These are phyloP conservation scores for Hermaeophaga mercurialis DNA, from an alignment of 2,888 invertebrate genomes.

Conservation along the genomic window DNA sequence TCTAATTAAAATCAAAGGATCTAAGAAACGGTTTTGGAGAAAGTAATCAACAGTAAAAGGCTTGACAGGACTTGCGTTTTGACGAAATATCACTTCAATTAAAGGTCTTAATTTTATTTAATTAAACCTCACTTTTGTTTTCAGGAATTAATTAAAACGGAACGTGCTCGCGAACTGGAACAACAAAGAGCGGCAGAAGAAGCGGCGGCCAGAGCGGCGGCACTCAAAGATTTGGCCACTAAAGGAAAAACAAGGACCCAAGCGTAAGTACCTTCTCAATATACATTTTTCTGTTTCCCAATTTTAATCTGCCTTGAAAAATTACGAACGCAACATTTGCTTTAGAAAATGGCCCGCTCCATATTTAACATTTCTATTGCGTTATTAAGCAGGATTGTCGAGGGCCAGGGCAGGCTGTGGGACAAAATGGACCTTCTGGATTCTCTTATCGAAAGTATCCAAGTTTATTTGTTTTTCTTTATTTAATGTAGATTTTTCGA, in stretches of 20 bases:
- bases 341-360: too few relatives aligned
- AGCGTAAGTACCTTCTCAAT: slow-evolving; percentile 40
- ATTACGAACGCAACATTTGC: too few relatives aligned
- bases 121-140: slow-evolving; percentile 25
- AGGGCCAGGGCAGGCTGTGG: too few relatives aligned
- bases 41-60: neutral
- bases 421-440: too few relatives aligned
- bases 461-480: too few relatives aligned
- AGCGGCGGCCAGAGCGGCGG: slow-evolving; percentile 67
- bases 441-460: too few relatives aligned
- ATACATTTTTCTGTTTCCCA: slow-evolving; percentile 21
- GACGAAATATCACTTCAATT: slow-evolving; percentile 12
- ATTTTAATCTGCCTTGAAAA: too few relatives aligned
- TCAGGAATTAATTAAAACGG: slow-evolving; percentile 74
- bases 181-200: slow-evolving; percentile 77
- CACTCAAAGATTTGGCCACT: slow-evolving; percentile 64
- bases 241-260: slow-evolving; percentile 41
- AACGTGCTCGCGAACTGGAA: slow-evolving; percentile 76
- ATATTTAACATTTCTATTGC: too few relatives aligned
- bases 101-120: slow-evolving; percentile 8
- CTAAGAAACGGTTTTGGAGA: neutral
- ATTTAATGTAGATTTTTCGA: too few relatives aligned
- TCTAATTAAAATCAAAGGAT: neutral
- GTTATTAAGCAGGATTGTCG: too few relatives aligned
- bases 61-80: neutral